Evolutionary conservation across 2,797 vertebrate genomes (phyloP), one percentile per base, ranked within the genome.

Genomic region (Argyrosomus regius): DNA sequence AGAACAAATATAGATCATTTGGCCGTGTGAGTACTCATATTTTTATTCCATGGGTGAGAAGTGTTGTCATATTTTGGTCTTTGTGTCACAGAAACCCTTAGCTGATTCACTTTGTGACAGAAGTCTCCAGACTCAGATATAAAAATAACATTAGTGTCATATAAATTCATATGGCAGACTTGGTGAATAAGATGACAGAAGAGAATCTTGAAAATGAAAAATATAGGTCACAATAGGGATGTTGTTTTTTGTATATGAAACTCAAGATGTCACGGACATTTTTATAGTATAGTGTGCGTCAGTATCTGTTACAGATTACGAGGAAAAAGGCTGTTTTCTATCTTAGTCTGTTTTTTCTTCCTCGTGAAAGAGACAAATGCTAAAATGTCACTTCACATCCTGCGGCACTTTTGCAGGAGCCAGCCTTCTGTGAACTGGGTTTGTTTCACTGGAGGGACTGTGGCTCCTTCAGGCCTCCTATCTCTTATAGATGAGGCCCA

Each of bases 401-500:
- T 63, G 71, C 43, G 78, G 80, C 35, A 45, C 54, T 72, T 78
- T 72, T 18, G 7, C 45, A 18, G 31, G 26, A 73, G 43, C 50
- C 67, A 61, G 63, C 75, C 71, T 82, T 88, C 77, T 84, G 61
- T 72, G 78, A 85, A 49, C 72, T 16, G 60, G 45, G 45, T 87
- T 82, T 78, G 66, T 78, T 52, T 83, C 8, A 62, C 82, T 58
- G 20, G 73, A 74, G 86, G 90, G 53, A 56, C 56, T 35, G 67
- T 24, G 49, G 61, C 69, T 90, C 88, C 88, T 87, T 26, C 77
- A 72, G 86, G 89, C 84, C 81, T 76, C 72, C 79, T 46, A 88
- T 94, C 77, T 93, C 88, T 94, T 90, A 94, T 89, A 81, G 90
- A 94, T 92, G 92, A 93, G 72, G 80, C 72, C 86, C 93, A 93